A percentile compares a stretch with the other conserved stretches of the same genome.
These are phyloP conservation scores for Anolis sagrei DNA, from an alignment of 2,113 vertebrate genomes.

Conservation along the genomic window DNA sequence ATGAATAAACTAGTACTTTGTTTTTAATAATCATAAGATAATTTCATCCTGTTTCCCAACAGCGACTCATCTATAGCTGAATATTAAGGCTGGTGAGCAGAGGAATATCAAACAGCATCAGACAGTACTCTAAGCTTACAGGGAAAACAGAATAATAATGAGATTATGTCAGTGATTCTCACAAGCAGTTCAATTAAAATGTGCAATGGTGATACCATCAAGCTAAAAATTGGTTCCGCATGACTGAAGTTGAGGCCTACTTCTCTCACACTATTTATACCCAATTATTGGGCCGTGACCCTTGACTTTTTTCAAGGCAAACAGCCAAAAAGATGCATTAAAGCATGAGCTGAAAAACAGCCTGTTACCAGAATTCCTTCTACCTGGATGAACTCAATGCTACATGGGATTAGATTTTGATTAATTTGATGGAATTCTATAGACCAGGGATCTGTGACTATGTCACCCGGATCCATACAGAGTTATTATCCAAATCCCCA, in stretches of 20 bases:
- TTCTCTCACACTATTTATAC: slow-evolving; percentile 67
- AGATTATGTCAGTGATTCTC: slow-evolving; percentile 66
- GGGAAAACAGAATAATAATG: slow-evolving; percentile 59
- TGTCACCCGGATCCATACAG: slow-evolving; percentile 18
- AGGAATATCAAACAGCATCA: slow-evolving; percentile 60
- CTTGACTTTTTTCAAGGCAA: slow-evolving; percentile 63
- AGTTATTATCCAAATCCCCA: slow-evolving; percentile 21
- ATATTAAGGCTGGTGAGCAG: slow-evolving; percentile 52
- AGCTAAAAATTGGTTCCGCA: slow-evolving; percentile 70
- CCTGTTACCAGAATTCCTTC: slow-evolving; percentile 67
- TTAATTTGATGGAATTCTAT: slow-evolving; percentile 55
- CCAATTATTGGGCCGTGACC: slow-evolving; percentile 69
- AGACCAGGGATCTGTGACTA: slow-evolving; percentile 43
- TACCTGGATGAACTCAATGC: slow-evolving; percentile 59
- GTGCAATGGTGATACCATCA: slow-evolving; percentile 67
- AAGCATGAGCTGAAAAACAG: slow-evolving; percentile 71
- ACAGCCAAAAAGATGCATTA: slow-evolving; percentile 75
- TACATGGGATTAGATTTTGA: slow-evolving; percentile 57
- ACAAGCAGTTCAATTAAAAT: slow-evolving; percentile 72
- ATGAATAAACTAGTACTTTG: slow-evolving; percentile 43
- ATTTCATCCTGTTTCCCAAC: slow-evolving; percentile 51
- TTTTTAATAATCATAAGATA: slow-evolving; percentile 60
- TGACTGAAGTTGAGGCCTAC: slow-evolving; percentile 62
- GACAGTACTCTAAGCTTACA: slow-evolving; percentile 52
- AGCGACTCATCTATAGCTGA: slow-evolving; percentile 29